These are phyloP conservation scores for Todiramphus chloris DNA, from an alignment of 2,113 vertebrate species.

Conservation along the genomic window DNA sequence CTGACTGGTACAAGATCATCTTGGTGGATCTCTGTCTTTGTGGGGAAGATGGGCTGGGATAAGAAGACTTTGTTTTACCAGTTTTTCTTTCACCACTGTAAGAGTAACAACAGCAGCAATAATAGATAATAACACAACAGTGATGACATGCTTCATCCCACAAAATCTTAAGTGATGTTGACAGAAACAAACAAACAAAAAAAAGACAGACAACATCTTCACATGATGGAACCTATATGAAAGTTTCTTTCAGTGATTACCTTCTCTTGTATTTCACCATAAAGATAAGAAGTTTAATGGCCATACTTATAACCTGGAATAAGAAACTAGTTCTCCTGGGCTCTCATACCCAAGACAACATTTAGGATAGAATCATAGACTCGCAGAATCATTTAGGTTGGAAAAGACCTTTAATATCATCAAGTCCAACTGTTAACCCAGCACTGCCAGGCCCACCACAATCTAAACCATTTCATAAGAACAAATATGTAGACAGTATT, in stretches of 20 bases:
- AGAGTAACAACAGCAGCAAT: background rate
- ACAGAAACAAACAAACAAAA: background rate
- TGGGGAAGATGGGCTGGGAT: background rate
- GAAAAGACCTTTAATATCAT: background rate
- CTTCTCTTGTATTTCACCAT: background rate
- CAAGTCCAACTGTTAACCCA: background rate
- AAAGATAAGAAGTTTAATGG: background rate
- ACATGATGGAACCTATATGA: background rate
- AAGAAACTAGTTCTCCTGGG: background rate
- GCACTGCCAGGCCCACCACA: background rate
- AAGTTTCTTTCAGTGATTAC: background rate
- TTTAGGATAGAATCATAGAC: background rate
- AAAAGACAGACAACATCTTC: background rate
- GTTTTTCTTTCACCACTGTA: background rate
- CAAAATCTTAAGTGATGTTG: background rate
- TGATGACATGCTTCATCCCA: background rate
- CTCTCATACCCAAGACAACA: background rate
- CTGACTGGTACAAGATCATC: background rate
- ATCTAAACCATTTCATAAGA: background rate
- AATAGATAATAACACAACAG: background rate
- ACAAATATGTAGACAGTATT: background rate
- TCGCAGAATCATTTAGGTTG: background rate
- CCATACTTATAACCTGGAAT: background rate
- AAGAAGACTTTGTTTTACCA: background rate
- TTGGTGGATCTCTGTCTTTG: background rate